Evolutionary conservation across 2,797 vertebrate species (phyloP).

Genomic region (Echeneis naucrates): DNA sequence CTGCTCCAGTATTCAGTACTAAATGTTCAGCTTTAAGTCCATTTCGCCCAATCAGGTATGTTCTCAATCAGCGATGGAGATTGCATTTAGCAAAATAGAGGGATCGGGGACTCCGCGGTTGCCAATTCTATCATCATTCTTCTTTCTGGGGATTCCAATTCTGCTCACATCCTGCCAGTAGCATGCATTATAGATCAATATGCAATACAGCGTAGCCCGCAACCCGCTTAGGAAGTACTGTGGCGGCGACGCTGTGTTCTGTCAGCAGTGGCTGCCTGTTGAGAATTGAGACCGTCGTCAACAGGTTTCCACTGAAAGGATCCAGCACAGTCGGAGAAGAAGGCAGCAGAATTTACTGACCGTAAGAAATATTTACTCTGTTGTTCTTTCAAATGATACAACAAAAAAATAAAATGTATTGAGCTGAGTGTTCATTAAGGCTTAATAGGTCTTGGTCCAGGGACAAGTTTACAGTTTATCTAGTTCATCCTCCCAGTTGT

Average conservation of each 20-base stretch:
- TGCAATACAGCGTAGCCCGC: constrained; percentile 38
- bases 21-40: constrained; percentile 29
- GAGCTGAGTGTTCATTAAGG: background rate
- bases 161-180: constrained; percentile 37
- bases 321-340: background rate
- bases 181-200: constrained; percentile 72
- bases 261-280: constrained; percentile 29
- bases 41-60: constrained; percentile 37
- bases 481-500: constrained; percentile 11
- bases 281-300: constrained; percentile 31
- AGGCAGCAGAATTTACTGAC: background rate
- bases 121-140: constrained; percentile 55
- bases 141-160: constrained; percentile 56
- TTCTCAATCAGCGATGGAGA: constrained; percentile 17
- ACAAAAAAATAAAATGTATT: background rate
- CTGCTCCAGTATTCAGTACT: constrained; percentile 43
- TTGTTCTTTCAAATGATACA: background rate
- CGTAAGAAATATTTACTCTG: background rate
- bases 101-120: constrained; percentile 31
- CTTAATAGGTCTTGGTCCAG: background rate
- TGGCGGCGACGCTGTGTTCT: constrained; percentile 32
- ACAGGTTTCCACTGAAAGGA: constrained; percentile 27
- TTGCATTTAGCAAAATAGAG: constrained; percentile 39
- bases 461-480: constrained; percentile 16
- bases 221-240: constrained; percentile 35